Base-by-base conservation (phyloP, 2,113 vertebrate genomes). In the Psettodes erumei region DNA sequence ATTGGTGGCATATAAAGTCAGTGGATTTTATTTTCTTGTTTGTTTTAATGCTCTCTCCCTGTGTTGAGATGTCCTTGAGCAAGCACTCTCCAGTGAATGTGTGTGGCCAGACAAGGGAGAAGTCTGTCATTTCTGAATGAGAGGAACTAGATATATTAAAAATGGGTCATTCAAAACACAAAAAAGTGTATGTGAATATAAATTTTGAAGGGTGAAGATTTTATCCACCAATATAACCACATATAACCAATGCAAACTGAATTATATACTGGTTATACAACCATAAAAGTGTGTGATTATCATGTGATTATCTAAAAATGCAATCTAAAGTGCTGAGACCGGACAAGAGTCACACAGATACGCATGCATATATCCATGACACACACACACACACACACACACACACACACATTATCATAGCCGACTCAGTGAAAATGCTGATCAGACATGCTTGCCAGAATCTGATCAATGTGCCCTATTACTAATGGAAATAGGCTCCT, bases 401-500 rank as follows among this genome's bases (percentile, higher is more conserved):
- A 45, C 42, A 45, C 19, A 35, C 56, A 72, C 51, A 66, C 3
- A 58, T 4, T 33, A 3, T 15, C 45, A n/a, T 30, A 27, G 77
- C 78, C 75, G 77, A 83, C 59, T 82, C 75, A 48, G 64, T 58
- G 30, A 67, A 88, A 88, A 68, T 42, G 63, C 60, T 76, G 76
- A 86, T 70, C 32, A 27, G 64, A 79, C 76, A 73, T 60, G 73
- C 70, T 64, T 72, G 51, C 47, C 25, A 81, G 84, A 64, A 64
- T 77, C 40, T 82, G 82, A 92, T 93, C 90, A 84, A 91, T 90
- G 79, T 47, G 35, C 8, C 74, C 79, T 75, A 66, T 81, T 83
- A 75, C 80, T 86, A 85, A 88, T 90, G 92, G 86, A 88, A 87
- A 91, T 72, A 43, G 75, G 32, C 42, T 73, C 79, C 37, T 87